Evolutionary conservation across 2,113 vertebrate genomes (phyloP).

Genomic region (Speoplatyrhinus poulsoni): DNA sequence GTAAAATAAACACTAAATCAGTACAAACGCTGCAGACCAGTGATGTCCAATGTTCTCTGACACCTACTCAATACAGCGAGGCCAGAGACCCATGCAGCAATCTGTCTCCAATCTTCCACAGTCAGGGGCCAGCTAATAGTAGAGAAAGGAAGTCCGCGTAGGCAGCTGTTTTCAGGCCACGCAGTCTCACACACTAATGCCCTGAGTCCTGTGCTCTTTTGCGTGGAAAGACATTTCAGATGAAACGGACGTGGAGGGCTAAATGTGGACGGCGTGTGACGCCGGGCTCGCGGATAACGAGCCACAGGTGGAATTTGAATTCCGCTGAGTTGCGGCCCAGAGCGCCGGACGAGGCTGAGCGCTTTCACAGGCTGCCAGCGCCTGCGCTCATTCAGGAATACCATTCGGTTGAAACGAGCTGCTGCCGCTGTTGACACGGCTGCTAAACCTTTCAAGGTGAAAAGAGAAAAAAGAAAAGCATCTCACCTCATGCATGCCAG

Average conservation of each 20-base stretch:
- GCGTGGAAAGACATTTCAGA: slow-evolving; percentile 64
- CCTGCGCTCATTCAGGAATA: slow-evolving; percentile 59
- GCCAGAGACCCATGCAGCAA: slow-evolving; percentile 53
- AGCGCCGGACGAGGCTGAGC: slow-evolving; percentile 69
- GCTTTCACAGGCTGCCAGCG: slow-evolving; percentile 54
- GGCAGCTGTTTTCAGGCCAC: slow-evolving; percentile 39
- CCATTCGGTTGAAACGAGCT: slow-evolving; percentile 62
- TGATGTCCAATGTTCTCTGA: slow-evolving; percentile 47
- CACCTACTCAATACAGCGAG: slow-evolving; percentile 51
- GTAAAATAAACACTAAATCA: slow-evolving; percentile 55
- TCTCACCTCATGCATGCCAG: slow-evolving; percentile 8
- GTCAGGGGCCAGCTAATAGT: slow-evolving; percentile 51
- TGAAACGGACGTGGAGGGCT: slow-evolving; percentile 61
- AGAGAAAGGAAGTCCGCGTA: slow-evolving; percentile 51
- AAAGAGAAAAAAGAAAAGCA: not conserved
- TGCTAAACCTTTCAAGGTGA: slow-evolving; percentile 59
- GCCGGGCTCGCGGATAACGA: slow-evolving; percentile 63
- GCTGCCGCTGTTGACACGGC: slow-evolving; percentile 45
- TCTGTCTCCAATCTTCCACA: slow-evolving; percentile 68
- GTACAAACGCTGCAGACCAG: slow-evolving; percentile 29
- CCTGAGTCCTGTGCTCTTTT: slow-evolving; percentile 53
- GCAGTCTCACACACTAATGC: slow-evolving; percentile 55
- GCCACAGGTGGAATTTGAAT: slow-evolving; percentile 70
- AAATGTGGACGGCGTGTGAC: slow-evolving; percentile 64
- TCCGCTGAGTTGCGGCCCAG: slow-evolving; percentile 44